Percentiles rank a stretch among this genome's conserved stretches.
Evolutionary conservation across 2,797 vertebrate genomes (phyloP).

Genomic region (Naso thynnoides): DNA sequence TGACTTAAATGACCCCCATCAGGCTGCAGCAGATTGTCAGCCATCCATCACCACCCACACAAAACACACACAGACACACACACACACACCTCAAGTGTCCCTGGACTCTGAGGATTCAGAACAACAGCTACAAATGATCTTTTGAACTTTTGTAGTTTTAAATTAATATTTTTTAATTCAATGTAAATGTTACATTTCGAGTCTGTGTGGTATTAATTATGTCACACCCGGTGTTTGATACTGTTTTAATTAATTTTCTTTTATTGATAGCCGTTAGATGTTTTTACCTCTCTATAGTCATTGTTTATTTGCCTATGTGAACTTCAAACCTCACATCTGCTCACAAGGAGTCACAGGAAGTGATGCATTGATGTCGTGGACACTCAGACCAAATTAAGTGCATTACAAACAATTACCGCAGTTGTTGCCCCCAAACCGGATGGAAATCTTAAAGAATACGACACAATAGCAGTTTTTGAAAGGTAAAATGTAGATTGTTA

Average conservation of each 20-base stretch:
- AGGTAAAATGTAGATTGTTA: too few species aligned
- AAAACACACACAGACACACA: conserved; percentile 25
- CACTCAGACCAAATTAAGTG: too few species aligned
- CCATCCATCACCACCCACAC: conserved; percentile 68
- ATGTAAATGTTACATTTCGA: neutral
- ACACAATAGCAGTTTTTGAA: too few species aligned
- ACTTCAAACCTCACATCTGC: neutral
- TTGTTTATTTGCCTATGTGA: neutral
- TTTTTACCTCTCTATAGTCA: too few species aligned
- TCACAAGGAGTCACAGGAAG: neutral
- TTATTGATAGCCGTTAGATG: neutral
- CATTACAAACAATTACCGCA: too few species aligned
- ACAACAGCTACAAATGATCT: too few species aligned
- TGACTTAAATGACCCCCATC: conserved; percentile 70
- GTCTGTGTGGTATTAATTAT: neutral
- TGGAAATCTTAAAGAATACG: too few species aligned
- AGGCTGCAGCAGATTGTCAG: conserved; percentile 76
- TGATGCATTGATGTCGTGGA: neutral
- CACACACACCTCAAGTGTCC: conserved; percentile 21
- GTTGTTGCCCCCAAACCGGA: too few species aligned
- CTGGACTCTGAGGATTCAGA: too few species aligned
- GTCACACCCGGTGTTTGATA: neutral
- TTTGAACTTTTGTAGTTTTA: neutral
- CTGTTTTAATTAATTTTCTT: neutral
- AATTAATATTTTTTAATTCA: neutral